These are phyloP conservation scores for Otolemur crassicaudatus DNA, from an alignment of 2,797 vertebrate genomes.

Conservation along the genomic window DNA sequence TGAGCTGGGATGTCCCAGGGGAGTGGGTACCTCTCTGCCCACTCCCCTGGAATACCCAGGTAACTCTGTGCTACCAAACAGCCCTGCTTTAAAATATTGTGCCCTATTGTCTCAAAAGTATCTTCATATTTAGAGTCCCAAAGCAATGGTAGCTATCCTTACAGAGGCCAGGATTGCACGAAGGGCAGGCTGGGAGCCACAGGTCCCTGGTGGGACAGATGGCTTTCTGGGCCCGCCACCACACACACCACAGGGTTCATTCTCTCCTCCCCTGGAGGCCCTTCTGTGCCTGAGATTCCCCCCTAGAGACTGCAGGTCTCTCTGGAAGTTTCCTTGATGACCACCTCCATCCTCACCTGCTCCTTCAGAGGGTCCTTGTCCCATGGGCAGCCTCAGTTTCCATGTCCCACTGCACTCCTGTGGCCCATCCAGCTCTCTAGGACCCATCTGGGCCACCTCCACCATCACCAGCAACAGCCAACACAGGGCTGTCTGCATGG, in stretches of 20 bases:
- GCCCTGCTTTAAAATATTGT: background rate
- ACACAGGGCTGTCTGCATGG: background rate
- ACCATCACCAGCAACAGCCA: background rate
- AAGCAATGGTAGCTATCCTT: background rate
- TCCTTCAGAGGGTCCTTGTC: background rate
- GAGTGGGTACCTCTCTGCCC: too few relatives aligned
- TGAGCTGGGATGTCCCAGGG: background rate
- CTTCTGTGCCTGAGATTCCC: background rate
- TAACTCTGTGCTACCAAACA: background rate
- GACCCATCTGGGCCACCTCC: background rate
- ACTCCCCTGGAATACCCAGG: too few relatives aligned
- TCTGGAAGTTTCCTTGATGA: background rate
- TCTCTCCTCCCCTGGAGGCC: background rate
- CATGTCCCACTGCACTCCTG: accelerated
- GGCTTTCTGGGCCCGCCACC: background rate
- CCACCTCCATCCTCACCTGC: background rate
- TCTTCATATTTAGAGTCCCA: background rate
- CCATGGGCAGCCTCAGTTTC: background rate
- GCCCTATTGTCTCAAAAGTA: background rate
- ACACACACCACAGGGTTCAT: background rate
- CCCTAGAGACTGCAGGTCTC: background rate
- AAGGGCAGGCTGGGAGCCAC: background rate
- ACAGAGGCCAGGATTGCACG: background rate
- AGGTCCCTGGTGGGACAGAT: too few relatives aligned
- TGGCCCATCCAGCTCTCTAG: accelerated